Conservation (phyloP, 1,140 invertebrate genomes). For the Leptonema lineaticorne region DNA sequence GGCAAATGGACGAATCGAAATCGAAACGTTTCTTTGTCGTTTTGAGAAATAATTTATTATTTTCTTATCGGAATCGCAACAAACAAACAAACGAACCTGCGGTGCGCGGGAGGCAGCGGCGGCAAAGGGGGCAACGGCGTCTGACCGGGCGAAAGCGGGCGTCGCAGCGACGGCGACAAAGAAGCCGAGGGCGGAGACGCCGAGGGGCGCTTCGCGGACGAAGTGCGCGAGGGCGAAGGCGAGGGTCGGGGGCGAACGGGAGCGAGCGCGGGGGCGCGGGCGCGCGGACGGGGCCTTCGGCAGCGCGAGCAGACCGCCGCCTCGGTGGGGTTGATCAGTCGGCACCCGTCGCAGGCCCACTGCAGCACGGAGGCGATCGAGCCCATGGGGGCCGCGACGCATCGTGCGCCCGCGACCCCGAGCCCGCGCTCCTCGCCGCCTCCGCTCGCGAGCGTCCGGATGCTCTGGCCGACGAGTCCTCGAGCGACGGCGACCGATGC, state of each 20-base stretch:
- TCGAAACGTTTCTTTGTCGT: no score
- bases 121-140: not conserved
- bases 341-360: conserved; percentile 83
- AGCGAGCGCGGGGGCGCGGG: not conserved
- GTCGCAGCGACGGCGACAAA: not conserved
- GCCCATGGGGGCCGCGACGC: conserved; percentile 61
- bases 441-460: not conserved
- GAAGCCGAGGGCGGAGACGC: not conserved
- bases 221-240: not conserved
- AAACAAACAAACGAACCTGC: not conserved
- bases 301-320: conserved; percentile 77
- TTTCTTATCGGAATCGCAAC: no score
- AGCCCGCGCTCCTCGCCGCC: conserved; percentile 4
- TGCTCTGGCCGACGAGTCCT: not conserved
- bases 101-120: conserved; percentile 3
- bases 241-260: not conserved
- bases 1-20: not conserved
- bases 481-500: not conserved
- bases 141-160: not conserved
- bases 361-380: conserved; percentile 87
- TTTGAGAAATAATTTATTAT: no score
- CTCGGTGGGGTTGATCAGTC: conserved; percentile 83
- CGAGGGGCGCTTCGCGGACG: not conserved
- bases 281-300: conserved; percentile 52
- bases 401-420: not conserved